Percentiles rank a stretch among this genome's conserved stretches.
Evolutionary conservation across 2,113 vertebrate genomes (phyloP).

Genomic region (Tauraco erythrolophus): DNA sequence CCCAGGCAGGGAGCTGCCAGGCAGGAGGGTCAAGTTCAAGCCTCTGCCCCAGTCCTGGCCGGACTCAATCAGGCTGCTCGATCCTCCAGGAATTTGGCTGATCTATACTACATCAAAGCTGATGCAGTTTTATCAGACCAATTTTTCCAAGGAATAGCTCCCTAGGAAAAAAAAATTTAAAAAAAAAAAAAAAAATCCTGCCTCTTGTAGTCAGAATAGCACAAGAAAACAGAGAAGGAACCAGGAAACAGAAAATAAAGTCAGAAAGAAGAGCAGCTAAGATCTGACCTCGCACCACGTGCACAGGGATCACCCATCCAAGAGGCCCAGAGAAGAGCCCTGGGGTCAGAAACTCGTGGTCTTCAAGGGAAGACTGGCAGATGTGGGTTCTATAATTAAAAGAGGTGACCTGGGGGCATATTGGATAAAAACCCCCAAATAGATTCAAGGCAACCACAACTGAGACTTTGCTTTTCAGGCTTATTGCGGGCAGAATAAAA

Average conservation of each 20-base stretch:
- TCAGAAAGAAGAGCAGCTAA: neutral
- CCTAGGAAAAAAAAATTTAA: neutral
- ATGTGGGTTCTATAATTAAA: neutral
- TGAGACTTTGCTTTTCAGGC: neutral
- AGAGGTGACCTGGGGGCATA: neutral
- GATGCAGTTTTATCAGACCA: neutral
- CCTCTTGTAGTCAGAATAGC: neutral
- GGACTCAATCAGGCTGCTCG: no score
- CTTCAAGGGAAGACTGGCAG: neutral
- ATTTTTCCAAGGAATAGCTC: neutral
- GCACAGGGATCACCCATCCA: neutral
- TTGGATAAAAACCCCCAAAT: neutral
- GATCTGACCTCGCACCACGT: neutral
- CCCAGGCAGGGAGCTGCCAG: neutral
- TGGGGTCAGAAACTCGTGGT: neutral
- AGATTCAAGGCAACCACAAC: neutral
- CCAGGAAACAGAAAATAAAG: neutral
- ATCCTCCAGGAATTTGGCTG: neutral
- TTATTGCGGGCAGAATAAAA: neutral
- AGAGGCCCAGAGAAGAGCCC: neutral
- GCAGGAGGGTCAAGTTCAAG: neutral
- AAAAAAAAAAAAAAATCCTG: neutral
- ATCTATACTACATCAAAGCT: neutral
- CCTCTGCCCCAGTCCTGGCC: neutral
- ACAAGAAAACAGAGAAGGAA: neutral